Base-by-base conservation (phyloP, 2,888 invertebrate genomes). In the Meteorus cinctellus region DNA sequence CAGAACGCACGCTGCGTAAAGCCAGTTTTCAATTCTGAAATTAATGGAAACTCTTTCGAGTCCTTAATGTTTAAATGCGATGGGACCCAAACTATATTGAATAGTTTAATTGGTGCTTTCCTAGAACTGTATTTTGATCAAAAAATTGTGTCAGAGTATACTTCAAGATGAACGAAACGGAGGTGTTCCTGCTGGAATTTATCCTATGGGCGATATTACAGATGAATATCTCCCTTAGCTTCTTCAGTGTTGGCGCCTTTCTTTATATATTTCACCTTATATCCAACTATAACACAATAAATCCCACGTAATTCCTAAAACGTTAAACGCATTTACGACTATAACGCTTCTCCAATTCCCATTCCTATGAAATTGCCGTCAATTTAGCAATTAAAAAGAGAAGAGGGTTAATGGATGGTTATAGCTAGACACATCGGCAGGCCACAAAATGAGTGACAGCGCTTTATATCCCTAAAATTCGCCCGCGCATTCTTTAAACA, bases 351-450 rank as follows among this genome's bases (percentile, higher is more conserved):
- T 85, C 82, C 84, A 82, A 86, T 86, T 84, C 85, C 83, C 80
- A 84, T 85, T 84, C 84, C 82, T 82, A 83, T 85, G 81, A 89
- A 89, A 89, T 89, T 89, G 88, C 86, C 89, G 84, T 85, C 89
- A 89, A 89, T 89, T 89, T 89, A 85, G 86, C 87, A 89, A 89
- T 89, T 89, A 89, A 87, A 88, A 87, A 84, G 82, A 84, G 82
- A 84, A 84, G 87, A 86, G 85, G 87, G 85, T 84, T 89, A 89
- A 89, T 89, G 83, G 87, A 82, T 85, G 89, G 89, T 86, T 88
- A 88, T 87, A n/a, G 41, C 87, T 86, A 88, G 88, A 86, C 84
- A 82, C 86, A 86, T 85, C 84, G 86, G 83, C 73, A 79, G 82
- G 70, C 84, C n/a, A 59, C 51, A 51, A 55, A 55, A 31, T 89